Evolutionary conservation across 2,888 invertebrate genomes (phyloP).

Genomic region (Cheilosia vernalis): DNA sequence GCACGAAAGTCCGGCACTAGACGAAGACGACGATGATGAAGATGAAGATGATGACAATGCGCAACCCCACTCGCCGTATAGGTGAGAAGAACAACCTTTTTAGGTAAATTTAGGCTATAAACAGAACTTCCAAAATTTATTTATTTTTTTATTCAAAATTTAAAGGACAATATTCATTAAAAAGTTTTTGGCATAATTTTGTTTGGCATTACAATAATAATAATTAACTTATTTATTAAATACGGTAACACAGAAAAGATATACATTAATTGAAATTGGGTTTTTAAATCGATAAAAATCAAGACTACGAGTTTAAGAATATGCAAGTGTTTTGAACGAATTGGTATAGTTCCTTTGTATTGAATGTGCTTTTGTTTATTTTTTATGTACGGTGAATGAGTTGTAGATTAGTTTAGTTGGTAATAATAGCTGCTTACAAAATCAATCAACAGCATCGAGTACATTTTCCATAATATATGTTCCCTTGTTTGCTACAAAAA

Average conservation of each 20-base stretch:
- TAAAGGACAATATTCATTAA: slow-evolving; percentile 31
- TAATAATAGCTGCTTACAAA: too few relatives aligned
- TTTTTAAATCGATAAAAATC: slow-evolving; percentile 6
- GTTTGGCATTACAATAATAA: slow-evolving; percentile 30
- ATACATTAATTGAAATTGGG: slow-evolving; percentile 33
- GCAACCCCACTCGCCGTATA: slow-evolving; percentile 82
- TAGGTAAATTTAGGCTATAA: slow-evolving; percentile 79
- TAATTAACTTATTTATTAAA: slow-evolving; percentile 2
- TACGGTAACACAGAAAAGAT: slow-evolving; percentile 14
- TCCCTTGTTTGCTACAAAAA: too few relatives aligned
- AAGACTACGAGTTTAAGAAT: slow-evolving; percentile 12
- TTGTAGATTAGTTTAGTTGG: neutral
- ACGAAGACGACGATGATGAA: slow-evolving; percentile 76
- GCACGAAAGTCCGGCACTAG: slow-evolving; percentile 80
- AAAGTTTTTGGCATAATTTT: slow-evolving; percentile 39
- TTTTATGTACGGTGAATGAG: slow-evolving; percentile 11
- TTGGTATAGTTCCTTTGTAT: slow-evolving; percentile 26
- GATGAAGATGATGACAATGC: slow-evolving; percentile 80
- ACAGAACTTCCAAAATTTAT: slow-evolving; percentile 71
- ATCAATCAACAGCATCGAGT: too few relatives aligned
- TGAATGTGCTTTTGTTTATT: slow-evolving; percentile 5
- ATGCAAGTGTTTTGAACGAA: slow-evolving; percentile 46
- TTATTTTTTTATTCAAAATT: slow-evolving; percentile 67
- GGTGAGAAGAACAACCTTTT: slow-evolving; percentile 80
- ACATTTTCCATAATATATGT: too few relatives aligned